Evolutionary conservation across 2,888 invertebrate species (phyloP), one percentile per base, ranked within the genome.

Genomic region (Pheosia gnoma): DNA sequence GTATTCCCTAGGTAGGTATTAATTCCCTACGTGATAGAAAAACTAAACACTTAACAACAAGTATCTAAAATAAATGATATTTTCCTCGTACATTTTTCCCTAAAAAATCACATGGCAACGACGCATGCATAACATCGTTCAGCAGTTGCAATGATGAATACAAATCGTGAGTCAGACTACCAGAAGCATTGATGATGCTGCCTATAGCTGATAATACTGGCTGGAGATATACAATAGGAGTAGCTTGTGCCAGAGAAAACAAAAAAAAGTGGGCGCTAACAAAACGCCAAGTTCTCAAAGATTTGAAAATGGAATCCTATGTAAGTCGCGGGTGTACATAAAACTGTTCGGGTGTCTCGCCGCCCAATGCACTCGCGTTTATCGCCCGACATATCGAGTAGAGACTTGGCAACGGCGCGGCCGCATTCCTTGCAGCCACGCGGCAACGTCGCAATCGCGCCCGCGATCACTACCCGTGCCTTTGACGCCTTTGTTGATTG

Each of bases 301-400:
- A 65, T 60, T 70, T 61, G 59, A 72, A 73, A 68, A 57, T 58
- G 61, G 71, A 70, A 71, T 67, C 67, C 71, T 72, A 74, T 79
- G 74, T 78, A 75, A 74, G 72, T 70, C 66, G 67, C 61, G 64
- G 71, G 71, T 74, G 81, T 81, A 83, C 74, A 82, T 81, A 84
- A 84, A 86, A 85, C 84, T 77, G 72, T 79, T 81, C 81, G 81
- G 83, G 82, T 84, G 80, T 79, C 79, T 56, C 80, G 88, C 91
- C 91, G 90, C 91, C 91, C 91, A 90, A 87, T 91, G 90, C 91
- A 89, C 87, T 86, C 85, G 82, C 80, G 81, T 84, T 86, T 89
- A 89, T 91, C 89, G 85, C 71, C 71, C 83, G 86, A 74, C 84
- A 80, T 78, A 82, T 83, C 83, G 75, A 67, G 71, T 67, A 71